A percentile compares a stretch with the other conserved stretches of the same genome.
phyloP scores from a whole-genome alignment of 2,113 vertebrate genomes.

The Oreochromis niloticus region DNA sequence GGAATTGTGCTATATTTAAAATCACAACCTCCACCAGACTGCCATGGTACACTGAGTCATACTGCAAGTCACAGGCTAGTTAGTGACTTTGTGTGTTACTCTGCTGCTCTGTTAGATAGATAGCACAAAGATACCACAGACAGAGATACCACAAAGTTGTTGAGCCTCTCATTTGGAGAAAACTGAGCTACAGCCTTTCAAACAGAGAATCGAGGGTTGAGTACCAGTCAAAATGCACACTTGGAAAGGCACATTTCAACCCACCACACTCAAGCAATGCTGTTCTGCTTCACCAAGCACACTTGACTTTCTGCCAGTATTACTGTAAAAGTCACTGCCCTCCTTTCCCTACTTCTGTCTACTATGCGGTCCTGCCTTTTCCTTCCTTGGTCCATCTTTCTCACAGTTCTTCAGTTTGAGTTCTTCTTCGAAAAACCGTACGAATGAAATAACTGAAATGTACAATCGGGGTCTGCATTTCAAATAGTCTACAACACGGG shows the following conservation, averaged over 20 bases:
- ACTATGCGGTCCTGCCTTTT: neutral
- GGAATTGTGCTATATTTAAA: neutral
- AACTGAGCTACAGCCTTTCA: neutral
- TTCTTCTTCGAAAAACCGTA: neutral
- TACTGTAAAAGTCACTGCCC: slow-evolving; percentile 31
- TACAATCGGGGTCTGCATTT: neutral
- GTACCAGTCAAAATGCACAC: slow-evolving; percentile 1
- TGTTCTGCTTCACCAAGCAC: slow-evolving; percentile 58
- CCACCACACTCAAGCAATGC: slow-evolving; percentile 40
- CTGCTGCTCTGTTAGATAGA: slow-evolving; percentile 3
- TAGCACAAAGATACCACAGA: neutral
- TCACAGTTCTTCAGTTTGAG: neutral
- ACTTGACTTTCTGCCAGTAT: slow-evolving; percentile 64
- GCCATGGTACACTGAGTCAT: neutral
- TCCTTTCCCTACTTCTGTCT: neutral
- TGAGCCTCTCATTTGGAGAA: slow-evolving; percentile 25
- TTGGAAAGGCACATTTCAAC: slow-evolving; percentile 22
- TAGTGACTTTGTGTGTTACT: neutral
- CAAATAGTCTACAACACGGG: neutral
- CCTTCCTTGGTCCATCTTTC: neutral
- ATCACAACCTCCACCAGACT: neutral
- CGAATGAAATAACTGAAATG: neutral
- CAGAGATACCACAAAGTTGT: slow-evolving; percentile 26
- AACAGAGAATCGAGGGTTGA: neutral
- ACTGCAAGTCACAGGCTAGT: neutral